Evolutionary conservation across 2,797 vertebrate genomes (phyloP).

Genomic region (Crocidura indochinensis): DNA sequence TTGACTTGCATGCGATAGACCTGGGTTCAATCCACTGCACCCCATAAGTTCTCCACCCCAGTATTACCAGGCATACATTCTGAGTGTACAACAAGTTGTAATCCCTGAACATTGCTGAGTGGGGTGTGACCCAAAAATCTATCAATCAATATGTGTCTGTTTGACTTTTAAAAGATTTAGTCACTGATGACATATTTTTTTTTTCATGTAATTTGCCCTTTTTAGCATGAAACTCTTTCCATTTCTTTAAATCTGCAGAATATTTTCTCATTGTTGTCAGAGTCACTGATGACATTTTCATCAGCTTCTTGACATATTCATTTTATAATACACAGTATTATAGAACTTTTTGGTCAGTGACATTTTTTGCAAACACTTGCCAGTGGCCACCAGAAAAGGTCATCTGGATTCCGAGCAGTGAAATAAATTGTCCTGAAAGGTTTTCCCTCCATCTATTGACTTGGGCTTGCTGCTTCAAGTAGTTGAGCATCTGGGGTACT

Average conservation of each 20-base stretch:
- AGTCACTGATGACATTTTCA: conserved; percentile 82
- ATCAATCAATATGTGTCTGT: not conserved
- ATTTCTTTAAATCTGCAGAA: conserved; percentile 47
- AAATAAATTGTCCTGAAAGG: conserved; percentile 67
- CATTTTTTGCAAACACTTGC: conserved; percentile 84
- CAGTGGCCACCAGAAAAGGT: conserved; percentile 82
- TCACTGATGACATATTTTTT: conserved; percentile 79
- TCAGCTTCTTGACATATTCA: conserved; percentile 83
- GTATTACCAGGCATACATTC: too few species aligned
- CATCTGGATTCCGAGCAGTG: conserved; percentile 61
- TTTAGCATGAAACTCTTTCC: conserved; percentile 64
- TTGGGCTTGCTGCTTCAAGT: not conserved
- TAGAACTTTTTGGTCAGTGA: conserved; percentile 76
- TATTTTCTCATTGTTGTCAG: conserved; percentile 79
- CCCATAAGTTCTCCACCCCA: too few species aligned
- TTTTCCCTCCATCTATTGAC: conserved; percentile 52
- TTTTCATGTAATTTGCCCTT: conserved; percentile 62
- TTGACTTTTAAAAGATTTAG: conserved; percentile 1
- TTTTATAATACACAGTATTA: conserved; percentile 76
- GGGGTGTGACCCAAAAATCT: too few species aligned
- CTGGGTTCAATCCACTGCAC: too few species aligned
- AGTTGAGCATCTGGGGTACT: not conserved
- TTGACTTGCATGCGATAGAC: too few species aligned
- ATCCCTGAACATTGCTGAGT: too few species aligned
- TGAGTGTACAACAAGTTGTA: too few species aligned